phyloP scores from a whole-genome alignment of 2,113 vertebrate species.

The Synchiropus splendidus region DNA sequence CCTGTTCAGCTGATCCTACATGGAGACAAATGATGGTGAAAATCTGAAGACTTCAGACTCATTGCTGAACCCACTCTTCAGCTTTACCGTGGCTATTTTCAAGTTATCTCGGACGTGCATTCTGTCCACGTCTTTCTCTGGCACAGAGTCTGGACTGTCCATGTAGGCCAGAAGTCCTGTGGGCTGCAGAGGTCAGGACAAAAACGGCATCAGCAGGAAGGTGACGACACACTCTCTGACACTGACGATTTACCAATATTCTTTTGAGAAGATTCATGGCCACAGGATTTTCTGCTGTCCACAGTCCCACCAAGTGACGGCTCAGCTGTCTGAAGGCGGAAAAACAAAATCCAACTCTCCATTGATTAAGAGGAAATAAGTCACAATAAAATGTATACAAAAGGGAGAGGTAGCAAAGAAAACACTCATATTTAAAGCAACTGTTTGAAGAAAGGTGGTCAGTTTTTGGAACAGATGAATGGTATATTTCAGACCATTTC shows the following conservation, averaged over 20 bases:
- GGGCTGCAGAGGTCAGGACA: slow-evolving; percentile 62
- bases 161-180: slow-evolving; percentile 87
- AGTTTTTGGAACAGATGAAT: too few species aligned
- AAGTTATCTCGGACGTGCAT: slow-evolving; percentile 97
- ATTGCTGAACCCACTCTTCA: too few species aligned
- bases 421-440: too few species aligned
- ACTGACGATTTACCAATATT: slow-evolving; percentile 74
- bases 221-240: neutral
- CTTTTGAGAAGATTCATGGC: slow-evolving; percentile 92
- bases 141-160: slow-evolving; percentile 86
- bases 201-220: neutral
- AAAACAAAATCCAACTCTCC: neutral
- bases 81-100: slow-evolving; percentile 88
- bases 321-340: slow-evolving; percentile 67
- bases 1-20: slow-evolving; percentile 88
- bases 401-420: too few species aligned
- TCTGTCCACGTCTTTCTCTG: slow-evolving; percentile 89
- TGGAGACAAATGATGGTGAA: neutral
- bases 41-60: neutral
- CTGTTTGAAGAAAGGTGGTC: too few species aligned
- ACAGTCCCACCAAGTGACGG: slow-evolving; percentile 95
- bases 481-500: too few species aligned
- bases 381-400: too few species aligned
- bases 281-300: slow-evolving; percentile 90
- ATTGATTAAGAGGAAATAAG: too few species aligned